phyloP scores from a whole-genome alignment of 53 echinoderm and acorn worm genomes.

The Crossaster papposus region DNA sequence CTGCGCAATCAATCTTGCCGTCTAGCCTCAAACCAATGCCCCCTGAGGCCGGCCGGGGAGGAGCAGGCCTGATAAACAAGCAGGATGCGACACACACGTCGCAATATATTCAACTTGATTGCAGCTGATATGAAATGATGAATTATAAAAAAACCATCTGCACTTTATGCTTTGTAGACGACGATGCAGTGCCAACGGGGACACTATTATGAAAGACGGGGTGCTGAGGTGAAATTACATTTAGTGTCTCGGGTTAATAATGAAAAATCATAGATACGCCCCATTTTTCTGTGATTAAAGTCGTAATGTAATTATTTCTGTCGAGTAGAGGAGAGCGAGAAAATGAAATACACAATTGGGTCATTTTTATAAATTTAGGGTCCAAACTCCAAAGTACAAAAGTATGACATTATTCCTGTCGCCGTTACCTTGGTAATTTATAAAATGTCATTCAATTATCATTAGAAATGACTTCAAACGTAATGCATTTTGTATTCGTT shows the following conservation, averaged over 20 bases:
- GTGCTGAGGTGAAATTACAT: neutral
- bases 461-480: too few species aligned
- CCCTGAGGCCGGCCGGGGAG: neutral
- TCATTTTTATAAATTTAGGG: too few species aligned
- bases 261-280: neutral
- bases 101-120: constrained; percentile 1
- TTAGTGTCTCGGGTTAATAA: neutral
- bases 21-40: neutral
- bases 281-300: neutral
- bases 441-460: too few species aligned
- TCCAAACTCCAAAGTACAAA: too few species aligned
- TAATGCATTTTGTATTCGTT: too few species aligned
- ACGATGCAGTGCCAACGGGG: neutral
- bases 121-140: neutral
- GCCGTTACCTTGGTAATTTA: too few species aligned
- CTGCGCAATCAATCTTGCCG: constrained; percentile 23
- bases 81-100: neutral
- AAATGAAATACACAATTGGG: too few species aligned
- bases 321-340: too few species aligned
- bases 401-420: too few species aligned
- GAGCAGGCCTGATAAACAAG: neutral
- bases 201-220: neutral
- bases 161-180: too few species aligned
- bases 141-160: neutral
- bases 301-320: too few species aligned